Percentiles rank a stretch among this genome's conserved stretches.
phyloP scores from a whole-genome alignment of 2,797 vertebrate genomes.

The Platalea minor region DNA sequence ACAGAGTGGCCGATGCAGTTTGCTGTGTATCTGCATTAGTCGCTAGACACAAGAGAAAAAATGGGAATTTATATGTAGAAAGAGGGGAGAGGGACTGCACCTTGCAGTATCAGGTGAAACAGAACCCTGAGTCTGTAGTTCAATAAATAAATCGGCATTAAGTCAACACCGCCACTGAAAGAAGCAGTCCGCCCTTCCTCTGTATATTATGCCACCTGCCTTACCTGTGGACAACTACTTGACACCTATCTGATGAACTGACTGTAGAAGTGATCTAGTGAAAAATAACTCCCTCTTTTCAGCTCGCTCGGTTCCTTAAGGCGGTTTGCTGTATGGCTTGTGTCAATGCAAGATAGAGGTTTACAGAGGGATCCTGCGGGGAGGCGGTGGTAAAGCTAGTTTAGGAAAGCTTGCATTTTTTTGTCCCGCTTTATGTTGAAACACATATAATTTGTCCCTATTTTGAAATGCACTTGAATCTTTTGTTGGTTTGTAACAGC shows the following conservation, averaged over 20 bases:
- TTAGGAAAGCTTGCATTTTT: background rate
- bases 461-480: background rate
- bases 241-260: background rate
- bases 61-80: background rate
- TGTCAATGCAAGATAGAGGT: background rate
- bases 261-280: background rate
- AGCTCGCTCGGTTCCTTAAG: background rate
- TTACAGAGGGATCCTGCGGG: background rate
- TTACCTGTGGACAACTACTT: background rate
- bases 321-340: background rate
- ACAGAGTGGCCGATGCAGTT: background rate
- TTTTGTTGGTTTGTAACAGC: background rate
- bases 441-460: background rate
- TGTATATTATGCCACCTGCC: background rate
- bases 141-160: background rate
- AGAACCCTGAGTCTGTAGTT: background rate
- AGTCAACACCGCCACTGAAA: background rate
- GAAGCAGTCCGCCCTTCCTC: background rate
- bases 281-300: background rate
- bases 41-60: background rate
- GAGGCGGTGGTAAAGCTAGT: background rate
- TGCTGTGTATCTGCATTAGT: background rate
- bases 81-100: background rate
- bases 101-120: background rate
- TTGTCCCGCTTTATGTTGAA: background rate